phyloP scores from a whole-genome alignment of 2,797 vertebrate genomes.

The Antrozous pallidus region DNA sequence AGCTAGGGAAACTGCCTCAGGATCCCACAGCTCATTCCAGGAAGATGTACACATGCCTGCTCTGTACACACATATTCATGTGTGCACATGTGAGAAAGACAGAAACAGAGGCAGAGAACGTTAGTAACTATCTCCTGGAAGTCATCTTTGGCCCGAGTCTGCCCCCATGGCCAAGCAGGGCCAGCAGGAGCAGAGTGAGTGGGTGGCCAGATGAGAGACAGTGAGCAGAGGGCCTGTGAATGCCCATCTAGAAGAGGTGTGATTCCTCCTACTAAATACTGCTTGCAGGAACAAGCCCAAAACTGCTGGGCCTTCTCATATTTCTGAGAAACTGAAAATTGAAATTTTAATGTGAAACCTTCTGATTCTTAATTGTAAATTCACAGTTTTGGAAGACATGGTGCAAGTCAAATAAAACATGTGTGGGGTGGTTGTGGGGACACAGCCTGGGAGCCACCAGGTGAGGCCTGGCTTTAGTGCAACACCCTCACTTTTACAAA shows the following conservation, averaged over 20 bases:
- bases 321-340: background rate
- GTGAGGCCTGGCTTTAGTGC: background rate
- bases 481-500: background rate
- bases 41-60: background rate
- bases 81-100: accelerated
- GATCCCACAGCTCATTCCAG: background rate
- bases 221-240: background rate
- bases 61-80: background rate
- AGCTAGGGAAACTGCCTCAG: background rate
- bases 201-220: no score
- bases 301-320: background rate
- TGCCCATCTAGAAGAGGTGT: background rate
- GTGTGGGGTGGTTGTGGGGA: accelerated
- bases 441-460: background rate
- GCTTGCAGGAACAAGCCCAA: background rate
- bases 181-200: background rate
- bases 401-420: background rate
- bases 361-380: background rate
- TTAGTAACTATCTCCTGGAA: background rate
- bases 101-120: background rate
- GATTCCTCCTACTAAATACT: background rate
- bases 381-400: background rate
- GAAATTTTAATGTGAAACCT: background rate
- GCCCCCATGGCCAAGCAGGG: background rate
- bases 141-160: background rate